phyloP scores from a whole-genome alignment of 2,797 vertebrate species.

The Ceryle rudis region DNA sequence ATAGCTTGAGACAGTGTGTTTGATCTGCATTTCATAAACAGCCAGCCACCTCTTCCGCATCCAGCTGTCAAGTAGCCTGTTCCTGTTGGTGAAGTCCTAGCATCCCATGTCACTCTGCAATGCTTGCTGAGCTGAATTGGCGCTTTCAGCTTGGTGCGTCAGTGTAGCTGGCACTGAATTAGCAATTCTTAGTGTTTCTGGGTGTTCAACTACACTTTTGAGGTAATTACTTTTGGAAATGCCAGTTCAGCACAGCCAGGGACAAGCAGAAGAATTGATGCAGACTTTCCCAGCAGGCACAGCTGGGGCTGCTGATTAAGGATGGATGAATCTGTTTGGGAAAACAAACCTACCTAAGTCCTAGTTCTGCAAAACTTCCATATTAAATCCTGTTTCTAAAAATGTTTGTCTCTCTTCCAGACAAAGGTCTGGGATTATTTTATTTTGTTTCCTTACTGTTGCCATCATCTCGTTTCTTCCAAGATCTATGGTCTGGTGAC shows the following conservation, averaged over 20 bases:
- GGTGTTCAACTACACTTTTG: background rate
- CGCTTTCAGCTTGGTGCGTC: background rate
- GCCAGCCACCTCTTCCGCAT: background rate
- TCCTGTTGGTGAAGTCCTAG: background rate
- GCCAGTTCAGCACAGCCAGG: constrained; percentile 15
- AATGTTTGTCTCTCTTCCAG: background rate
- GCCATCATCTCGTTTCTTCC: background rate
- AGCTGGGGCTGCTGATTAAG: constrained; percentile 38
- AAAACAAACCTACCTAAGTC: constrained; percentile 45
- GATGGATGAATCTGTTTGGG: constrained; percentile 29
- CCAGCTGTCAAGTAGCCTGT: background rate
- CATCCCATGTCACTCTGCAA: accelerated
- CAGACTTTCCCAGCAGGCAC: constrained; percentile 36
- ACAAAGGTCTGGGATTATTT: background rate
- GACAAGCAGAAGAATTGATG: constrained; percentile 1
- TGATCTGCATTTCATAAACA: background rate
- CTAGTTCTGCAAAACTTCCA: background rate
- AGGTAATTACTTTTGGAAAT: constrained; percentile 45
- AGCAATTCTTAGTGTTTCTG: constrained; percentile 9
- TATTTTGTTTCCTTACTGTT: background rate
- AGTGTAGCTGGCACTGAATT: background rate
- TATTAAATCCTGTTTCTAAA: background rate
- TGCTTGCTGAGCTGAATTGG: background rate
- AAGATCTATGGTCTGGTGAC: background rate
- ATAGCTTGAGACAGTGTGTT: background rate